Percentiles rank a stretch among this genome's conserved stretches.
Conservation (phyloP, 2,888 invertebrate genomes). For the Phyllotreta striolata region DNA sequence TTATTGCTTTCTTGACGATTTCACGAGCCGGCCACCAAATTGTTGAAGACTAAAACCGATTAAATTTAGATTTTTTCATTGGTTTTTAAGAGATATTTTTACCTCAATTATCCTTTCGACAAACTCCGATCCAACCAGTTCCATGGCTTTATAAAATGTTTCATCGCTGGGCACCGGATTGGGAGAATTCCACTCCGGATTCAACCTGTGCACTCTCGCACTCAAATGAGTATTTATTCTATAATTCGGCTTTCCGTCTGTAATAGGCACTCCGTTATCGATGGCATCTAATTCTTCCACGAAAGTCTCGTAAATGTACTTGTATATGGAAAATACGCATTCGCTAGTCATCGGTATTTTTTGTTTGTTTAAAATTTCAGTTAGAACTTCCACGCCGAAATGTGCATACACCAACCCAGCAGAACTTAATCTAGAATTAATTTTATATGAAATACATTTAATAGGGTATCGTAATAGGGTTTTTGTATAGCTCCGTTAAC, state of each 20-base stretch:
- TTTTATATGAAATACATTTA: not conserved
- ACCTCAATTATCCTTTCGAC: conserved; percentile 67
- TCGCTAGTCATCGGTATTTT: conserved; percentile 62
- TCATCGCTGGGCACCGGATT: conserved; percentile 63
- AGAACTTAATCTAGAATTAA: conserved; percentile 79
- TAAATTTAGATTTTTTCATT: not conserved
- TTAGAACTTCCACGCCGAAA: conserved; percentile 84
- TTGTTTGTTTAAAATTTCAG: conserved; percentile 63
- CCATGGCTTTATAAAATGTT: conserved; percentile 81
- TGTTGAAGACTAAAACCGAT: conserved; percentile 64
- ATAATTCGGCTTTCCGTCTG: conserved; percentile 76
- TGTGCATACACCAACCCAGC: conserved; percentile 93
- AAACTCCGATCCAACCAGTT: conserved; percentile 82
- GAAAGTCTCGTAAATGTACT: conserved; percentile 83
- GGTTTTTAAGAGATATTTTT: conserved; percentile 33
- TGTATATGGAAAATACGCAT: conserved; percentile 68
- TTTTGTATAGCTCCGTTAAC: not conserved
- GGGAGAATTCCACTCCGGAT: conserved; percentile 82
- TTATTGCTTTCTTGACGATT: conserved; percentile 76
- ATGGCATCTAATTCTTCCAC: conserved; percentile 95
- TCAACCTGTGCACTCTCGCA: conserved; percentile 77
- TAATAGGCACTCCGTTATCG: conserved; percentile 91
- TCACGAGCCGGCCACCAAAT: conserved; percentile 90
- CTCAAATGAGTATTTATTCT: conserved; percentile 82
- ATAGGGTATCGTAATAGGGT: too few species aligned